A percentile compares a stretch with the other conserved stretches of the same genome.
phyloP scores from a whole-genome alignment of 2,113 vertebrate species.

The Octodon degus region DNA sequence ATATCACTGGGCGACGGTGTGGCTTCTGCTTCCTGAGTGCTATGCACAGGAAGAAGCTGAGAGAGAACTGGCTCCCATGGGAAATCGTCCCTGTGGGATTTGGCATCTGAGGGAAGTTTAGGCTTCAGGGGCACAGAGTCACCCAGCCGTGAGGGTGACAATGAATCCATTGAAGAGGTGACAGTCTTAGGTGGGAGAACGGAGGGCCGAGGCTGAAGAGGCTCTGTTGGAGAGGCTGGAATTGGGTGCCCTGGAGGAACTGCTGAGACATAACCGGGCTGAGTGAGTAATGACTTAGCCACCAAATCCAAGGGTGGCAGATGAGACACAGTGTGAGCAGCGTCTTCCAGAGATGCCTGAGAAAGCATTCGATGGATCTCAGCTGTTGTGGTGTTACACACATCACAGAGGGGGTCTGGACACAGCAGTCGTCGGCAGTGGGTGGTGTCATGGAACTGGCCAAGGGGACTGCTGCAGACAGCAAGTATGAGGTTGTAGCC shows the following conservation, averaged over 20 bases:
- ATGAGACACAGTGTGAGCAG: not conserved
- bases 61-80: not conserved
- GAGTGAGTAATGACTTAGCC: not conserved
- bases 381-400: not conserved
- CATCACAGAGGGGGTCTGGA: slow-evolving; percentile 21
- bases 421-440: not conserved
- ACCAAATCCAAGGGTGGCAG: not conserved
- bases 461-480: not conserved
- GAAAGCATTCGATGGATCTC: not conserved
- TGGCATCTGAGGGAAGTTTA: not conserved
- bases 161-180: not conserved
- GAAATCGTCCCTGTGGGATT: not conserved
- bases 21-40: not conserved
- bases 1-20: not conserved
- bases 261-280: not conserved
- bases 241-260: not conserved
- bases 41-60: not conserved
- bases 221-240: not conserved
- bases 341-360: not conserved
- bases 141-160: not conserved
- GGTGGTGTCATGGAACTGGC: not conserved
- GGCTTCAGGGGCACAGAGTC: not conserved
- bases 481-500: not conserved
- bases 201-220: not conserved
- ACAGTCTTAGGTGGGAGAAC: not conserved